A percentile compares a stretch with the other conserved stretches of the same genome.
Conservation (phyloP, 1,140 invertebrate species). For the Pachyrhynchus sulphureomaculatus region DNA sequence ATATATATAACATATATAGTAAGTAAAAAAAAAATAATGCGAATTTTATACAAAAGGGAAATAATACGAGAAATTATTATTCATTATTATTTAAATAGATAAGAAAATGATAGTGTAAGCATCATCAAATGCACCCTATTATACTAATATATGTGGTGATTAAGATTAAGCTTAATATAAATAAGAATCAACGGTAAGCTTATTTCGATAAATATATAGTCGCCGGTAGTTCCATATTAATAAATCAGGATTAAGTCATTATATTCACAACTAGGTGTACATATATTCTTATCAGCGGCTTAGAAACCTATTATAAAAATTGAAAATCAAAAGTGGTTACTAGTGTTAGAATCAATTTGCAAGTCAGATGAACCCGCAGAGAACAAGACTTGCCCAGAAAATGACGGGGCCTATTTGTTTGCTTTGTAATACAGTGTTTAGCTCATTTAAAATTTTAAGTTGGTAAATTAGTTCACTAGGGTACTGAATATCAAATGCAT, state of each 20-base stretch:
- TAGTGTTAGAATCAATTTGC: constrained; percentile 7
- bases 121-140: too few species aligned
- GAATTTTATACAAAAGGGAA: too few species aligned
- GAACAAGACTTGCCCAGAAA: background rate
- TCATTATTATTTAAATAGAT: too few species aligned
- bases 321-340: constrained; percentile 12
- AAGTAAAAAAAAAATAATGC: too few species aligned
- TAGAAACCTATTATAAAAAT: background rate
- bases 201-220: background rate
- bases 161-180: too few species aligned
- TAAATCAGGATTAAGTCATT: background rate
- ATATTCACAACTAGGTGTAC: background rate
- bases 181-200: too few species aligned
- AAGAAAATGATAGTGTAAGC: too few species aligned
- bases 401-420: background rate
- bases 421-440: background rate
- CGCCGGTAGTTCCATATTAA: background rate
- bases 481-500: too few species aligned
- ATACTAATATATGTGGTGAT: too few species aligned
- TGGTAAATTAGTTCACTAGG: background rate
- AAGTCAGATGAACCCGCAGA: background rate
- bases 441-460: background rate
- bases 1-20: too few species aligned
- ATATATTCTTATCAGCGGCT: constrained; percentile 1
- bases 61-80: too few species aligned